These are phyloP conservation scores for Nebria brevicollis DNA, from an alignment of 2,888 invertebrate genomes.

Conservation along the genomic window DNA sequence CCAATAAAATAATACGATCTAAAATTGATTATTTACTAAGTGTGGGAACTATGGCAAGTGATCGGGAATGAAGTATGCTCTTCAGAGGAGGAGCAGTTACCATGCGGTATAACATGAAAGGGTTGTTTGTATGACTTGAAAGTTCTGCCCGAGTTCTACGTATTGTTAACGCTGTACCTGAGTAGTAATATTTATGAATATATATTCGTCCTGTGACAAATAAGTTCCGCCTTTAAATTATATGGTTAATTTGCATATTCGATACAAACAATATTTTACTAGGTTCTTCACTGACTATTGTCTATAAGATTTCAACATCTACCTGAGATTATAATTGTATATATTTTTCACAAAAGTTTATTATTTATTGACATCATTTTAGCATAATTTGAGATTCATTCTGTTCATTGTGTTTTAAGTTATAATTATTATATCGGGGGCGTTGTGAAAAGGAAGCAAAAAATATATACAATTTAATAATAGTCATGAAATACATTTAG, in stretches of 20 bases:
- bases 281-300: not conserved
- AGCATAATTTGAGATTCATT: not conserved
- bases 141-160: not conserved
- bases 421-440: no score
- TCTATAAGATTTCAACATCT: not conserved
- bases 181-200: not conserved
- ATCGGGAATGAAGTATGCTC: not conserved
- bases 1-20: not conserved
- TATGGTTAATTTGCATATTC: not conserved
- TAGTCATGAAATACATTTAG: no score
- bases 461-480: no score
- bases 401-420: no score
- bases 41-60: not conserved
- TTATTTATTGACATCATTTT: not conserved
- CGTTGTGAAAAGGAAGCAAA: no score
- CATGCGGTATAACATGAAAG: not conserved
- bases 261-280: not conserved
- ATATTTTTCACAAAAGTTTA: not conserved
- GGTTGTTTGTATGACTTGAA: not conserved
- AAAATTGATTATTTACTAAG: not conserved
- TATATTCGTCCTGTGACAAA: not conserved
- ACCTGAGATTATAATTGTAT: not conserved
- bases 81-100: not conserved
- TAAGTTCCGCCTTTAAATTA: not conserved
- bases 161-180: not conserved